Conservation (phyloP, 2,888 invertebrate genomes). For the Lysandra coridon region DNA sequence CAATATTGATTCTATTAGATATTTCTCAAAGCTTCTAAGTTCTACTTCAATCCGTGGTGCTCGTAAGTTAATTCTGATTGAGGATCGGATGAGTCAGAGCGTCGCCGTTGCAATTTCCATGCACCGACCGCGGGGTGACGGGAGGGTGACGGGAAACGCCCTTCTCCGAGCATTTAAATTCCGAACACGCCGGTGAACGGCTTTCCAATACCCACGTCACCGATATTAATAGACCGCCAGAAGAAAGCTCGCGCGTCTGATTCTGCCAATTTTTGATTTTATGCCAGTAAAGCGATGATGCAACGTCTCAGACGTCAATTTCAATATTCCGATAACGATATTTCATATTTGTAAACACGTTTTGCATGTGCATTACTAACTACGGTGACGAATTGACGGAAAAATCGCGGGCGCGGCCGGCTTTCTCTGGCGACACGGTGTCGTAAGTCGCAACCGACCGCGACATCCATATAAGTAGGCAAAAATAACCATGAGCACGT, state of each 20-base stretch:
- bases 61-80: conserved; percentile 50
- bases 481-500: conserved; percentile 25
- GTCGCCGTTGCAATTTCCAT: conserved; percentile 37
- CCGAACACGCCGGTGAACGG: conserved; percentile 41
- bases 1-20: too few relatives aligned
- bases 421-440: conserved; percentile 40
- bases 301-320: not conserved
- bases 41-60: not conserved
- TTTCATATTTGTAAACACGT: conserved; percentile 1
- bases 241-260: not conserved
- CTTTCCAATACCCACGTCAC: conserved; percentile 22
- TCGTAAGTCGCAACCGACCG: conserved; percentile 32
- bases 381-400: conserved; percentile 45
- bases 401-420: conserved; percentile 48
- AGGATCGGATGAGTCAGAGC: conserved; percentile 48
- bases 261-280: not conserved
- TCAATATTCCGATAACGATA: conserved; percentile 3
- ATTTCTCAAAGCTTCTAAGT: not conserved
- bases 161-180: conserved; percentile 54
- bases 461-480: conserved; percentile 38
- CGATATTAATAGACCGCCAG: conserved; percentile 1
- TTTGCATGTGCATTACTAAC: conserved; percentile 31
- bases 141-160: conserved; percentile 52
- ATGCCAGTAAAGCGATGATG: conserved; percentile 13
- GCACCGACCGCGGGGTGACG: conserved; percentile 38